Evolutionary conservation across 2,797 vertebrate species (phyloP).

Genomic region (Smutsia gigantea): DNA sequence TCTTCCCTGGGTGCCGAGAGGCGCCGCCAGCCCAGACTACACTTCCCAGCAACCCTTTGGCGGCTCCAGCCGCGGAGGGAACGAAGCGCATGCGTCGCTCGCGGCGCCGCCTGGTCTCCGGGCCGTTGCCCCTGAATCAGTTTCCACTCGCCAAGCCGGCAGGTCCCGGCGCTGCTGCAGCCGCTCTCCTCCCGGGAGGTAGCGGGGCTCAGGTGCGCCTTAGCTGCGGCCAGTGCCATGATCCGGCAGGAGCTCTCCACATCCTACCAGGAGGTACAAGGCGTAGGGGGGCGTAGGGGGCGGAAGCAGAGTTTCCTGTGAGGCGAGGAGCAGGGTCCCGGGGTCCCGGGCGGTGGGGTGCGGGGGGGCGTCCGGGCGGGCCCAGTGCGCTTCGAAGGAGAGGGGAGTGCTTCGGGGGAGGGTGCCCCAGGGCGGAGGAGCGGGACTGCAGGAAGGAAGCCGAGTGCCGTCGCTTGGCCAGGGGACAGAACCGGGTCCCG

Average conservation of each 20-base stretch:
- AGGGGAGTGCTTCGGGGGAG: not conserved
- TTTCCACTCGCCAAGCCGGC: not conserved
- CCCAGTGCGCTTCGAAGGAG: not conserved
- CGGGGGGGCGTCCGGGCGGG: not conserved
- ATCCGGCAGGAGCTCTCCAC: slow-evolving; percentile 86
- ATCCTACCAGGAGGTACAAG: slow-evolving; percentile 92
- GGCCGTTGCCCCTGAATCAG: not conserved
- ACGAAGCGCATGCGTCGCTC: slow-evolving; percentile 41
- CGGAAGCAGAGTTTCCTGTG: not conserved
- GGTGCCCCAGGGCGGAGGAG: not conserved
- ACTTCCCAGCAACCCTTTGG: slow-evolving; percentile 72
- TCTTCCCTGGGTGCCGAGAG: accelerated
- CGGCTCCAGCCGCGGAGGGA: accelerated
- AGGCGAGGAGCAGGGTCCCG: not conserved
- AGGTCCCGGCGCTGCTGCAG: accelerated
- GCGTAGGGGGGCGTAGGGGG: not conserved
- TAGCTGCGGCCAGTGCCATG: slow-evolving; percentile 85
- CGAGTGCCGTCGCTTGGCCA: not conserved
- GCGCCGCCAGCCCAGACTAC: slow-evolving; percentile 59
- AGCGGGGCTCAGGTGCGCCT: not conserved
- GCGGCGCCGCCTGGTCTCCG: not conserved
- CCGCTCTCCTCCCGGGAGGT: not conserved
- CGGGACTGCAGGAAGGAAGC: not conserved
- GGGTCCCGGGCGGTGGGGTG: not conserved
- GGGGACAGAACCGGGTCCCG: not conserved